phyloP scores from a whole-genome alignment of 2,797 vertebrate genomes.

The Catharus ustulatus region DNA sequence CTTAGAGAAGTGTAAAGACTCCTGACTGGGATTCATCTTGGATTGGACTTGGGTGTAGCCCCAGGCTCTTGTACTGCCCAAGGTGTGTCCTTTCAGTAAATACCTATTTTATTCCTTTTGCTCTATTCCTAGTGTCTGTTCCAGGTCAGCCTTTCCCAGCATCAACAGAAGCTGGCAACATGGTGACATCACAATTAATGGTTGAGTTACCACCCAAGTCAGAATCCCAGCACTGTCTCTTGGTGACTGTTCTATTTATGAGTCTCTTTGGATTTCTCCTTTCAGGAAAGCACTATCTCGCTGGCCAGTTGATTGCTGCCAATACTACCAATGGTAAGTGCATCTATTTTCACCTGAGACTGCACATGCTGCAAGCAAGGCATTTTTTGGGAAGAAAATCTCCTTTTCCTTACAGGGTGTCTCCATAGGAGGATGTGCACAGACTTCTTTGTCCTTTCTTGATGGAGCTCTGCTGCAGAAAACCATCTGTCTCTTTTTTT shows the following conservation, averaged over 20 bases:
- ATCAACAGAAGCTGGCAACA: background rate
- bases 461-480: background rate
- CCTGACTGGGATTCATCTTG: too few species aligned
- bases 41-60: too few species aligned
- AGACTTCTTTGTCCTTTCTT: background rate
- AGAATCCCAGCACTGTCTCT: background rate
- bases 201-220: too few species aligned
- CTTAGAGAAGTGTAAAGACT: too few species aligned
- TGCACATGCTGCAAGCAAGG: background rate
- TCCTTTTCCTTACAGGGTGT: background rate
- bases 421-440: accelerated
- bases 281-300: background rate
- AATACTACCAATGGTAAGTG: accelerated
- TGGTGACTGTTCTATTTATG: background rate
- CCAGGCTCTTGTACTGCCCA: too few species aligned
- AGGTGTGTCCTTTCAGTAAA: too few species aligned
- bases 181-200: accelerated
- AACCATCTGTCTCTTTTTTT: background rate
- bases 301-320: background rate
- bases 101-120: too few species aligned
- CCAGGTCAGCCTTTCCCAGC: too few species aligned
- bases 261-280: background rate
- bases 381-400: background rate
- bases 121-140: too few species aligned
- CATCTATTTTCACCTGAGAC: background rate